These are phyloP conservation scores for Sphaeridia pumilis DNA, from an alignment of 2,888 invertebrate species.

Conservation along the genomic window DNA sequence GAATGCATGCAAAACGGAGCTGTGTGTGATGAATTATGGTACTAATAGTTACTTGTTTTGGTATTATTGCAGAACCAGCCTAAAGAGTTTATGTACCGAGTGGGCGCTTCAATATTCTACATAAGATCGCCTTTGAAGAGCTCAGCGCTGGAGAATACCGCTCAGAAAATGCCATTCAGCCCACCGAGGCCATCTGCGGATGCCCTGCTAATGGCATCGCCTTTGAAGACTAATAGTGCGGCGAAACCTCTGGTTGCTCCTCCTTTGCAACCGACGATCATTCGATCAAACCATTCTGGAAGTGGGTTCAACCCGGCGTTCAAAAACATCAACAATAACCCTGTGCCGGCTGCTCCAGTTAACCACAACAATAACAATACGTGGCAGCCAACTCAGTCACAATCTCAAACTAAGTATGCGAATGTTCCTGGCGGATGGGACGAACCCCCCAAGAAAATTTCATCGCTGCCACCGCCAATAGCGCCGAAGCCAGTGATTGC, in stretches of 20 bases:
- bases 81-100: slow-evolving; percentile 30
- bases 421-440: slow-evolving; percentile 22
- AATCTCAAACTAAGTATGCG: slow-evolving; percentile 9
- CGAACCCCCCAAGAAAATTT: slow-evolving; percentile 21
- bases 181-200: slow-evolving; percentile 34
- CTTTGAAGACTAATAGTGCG: not conserved
- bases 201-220: slow-evolving; percentile 13
- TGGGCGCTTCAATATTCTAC: slow-evolving; percentile 35
- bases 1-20: not conserved
- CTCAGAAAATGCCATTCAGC: slow-evolving; percentile 27
- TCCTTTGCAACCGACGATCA: slow-evolving; percentile 21
- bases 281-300: slow-evolving; percentile 12
- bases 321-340: too few species aligned
- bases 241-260: not conserved
- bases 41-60: not conserved
- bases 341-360: not conserved
- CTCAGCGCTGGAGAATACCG: slow-evolving; percentile 13
- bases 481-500: slow-evolving; percentile 15
- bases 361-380: slow-evolving; percentile 7
- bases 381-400: not conserved
- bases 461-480: not conserved
- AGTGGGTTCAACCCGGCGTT: slow-evolving; percentile 1
- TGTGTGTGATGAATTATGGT: not conserved
- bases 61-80: slow-evolving; percentile 16
- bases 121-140: slow-evolving; percentile 30